Evolutionary conservation across 30 jellyfish, hydroid and myxozoan species (phyloP).

Genomic region (Chrysaora quinquecirrha): DNA sequence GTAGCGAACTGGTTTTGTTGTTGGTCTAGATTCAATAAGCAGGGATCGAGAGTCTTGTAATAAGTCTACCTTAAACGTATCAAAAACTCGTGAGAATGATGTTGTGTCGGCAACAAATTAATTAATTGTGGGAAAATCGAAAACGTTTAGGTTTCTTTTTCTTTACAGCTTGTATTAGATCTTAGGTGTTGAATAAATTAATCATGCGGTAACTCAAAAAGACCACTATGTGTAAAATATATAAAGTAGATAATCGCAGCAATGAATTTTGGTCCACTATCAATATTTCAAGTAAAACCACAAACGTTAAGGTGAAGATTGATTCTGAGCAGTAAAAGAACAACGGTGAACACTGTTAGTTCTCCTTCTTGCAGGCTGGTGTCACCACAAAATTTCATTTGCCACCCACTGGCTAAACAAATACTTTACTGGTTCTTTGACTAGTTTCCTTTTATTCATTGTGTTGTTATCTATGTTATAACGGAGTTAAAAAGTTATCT

Average conservation of each 20-base stretch:
- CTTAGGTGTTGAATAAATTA: neutral
- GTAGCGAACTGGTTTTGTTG: no score
- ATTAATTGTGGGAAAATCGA: neutral
- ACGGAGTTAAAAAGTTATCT: no score
- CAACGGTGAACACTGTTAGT: neutral
- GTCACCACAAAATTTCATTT: neutral
- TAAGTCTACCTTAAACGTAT: no score
- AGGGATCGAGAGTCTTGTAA: no score
- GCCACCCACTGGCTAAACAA: neutral
- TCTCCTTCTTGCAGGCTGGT: neutral
- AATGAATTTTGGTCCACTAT: neutral
- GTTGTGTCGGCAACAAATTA: neutral
- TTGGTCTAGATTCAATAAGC: no score
- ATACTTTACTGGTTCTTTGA: no score
- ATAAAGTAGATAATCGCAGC: neutral
- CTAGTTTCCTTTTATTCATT: no score
- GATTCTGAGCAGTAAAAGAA: neutral
- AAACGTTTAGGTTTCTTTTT: neutral
- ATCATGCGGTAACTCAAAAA: neutral
- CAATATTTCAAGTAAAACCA: neutral
- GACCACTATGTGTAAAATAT: neutral
- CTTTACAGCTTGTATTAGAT: neutral
- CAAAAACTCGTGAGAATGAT: no score
- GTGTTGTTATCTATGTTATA: no score
- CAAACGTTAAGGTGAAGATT: neutral